Evolutionary conservation across 2,113 vertebrate genomes (phyloP).

Genomic region (Kryptolebias marmoratus): DNA sequence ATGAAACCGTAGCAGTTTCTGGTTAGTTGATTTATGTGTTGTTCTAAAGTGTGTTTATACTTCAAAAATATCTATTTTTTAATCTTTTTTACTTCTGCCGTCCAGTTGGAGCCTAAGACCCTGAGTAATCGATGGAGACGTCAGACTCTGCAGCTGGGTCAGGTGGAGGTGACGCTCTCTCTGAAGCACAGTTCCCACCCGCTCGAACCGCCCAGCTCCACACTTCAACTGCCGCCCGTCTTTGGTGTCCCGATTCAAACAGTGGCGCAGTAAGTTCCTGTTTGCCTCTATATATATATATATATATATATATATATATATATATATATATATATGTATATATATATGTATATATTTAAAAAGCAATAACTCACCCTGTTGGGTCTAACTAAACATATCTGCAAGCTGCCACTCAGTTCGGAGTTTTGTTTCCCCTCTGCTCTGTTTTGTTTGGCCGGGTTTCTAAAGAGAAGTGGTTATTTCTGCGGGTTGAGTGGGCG

Average conservation of each 20-base stretch:
- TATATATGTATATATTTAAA: too few species aligned
- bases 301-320: too few species aligned
- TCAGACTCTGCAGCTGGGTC: conserved; percentile 61
- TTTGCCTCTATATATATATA: too few species aligned
- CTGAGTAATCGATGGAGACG: conserved; percentile 72
- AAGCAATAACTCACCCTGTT: too few species aligned
- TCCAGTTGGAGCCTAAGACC: conserved; percentile 62
- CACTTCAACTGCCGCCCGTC: conserved; percentile 49
- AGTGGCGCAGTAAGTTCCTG: conserved; percentile 73
- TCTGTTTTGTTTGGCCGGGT: not conserved
- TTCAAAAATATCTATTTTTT: not conserved
- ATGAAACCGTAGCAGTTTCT: too few species aligned
- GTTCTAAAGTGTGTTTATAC: too few species aligned
- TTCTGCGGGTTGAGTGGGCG: conserved; percentile 5
- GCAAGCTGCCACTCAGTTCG: not conserved
- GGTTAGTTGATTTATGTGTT: too few species aligned
- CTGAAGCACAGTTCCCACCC: conserved; percentile 74
- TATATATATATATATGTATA: too few species aligned
- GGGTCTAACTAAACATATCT: too few species aligned
- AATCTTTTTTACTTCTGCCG: not conserved
- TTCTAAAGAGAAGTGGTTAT: conserved; percentile 13
- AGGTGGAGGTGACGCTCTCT: conserved; percentile 70
- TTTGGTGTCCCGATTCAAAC: conserved; percentile 71
- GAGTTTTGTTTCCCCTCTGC: conserved; percentile 26
- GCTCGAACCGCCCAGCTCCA: conserved; percentile 61